Evolutionary conservation across 2,113 vertebrate genomes (phyloP), one percentile per base, ranked within the genome.

Genomic region (Osmerus mordax): DNA sequence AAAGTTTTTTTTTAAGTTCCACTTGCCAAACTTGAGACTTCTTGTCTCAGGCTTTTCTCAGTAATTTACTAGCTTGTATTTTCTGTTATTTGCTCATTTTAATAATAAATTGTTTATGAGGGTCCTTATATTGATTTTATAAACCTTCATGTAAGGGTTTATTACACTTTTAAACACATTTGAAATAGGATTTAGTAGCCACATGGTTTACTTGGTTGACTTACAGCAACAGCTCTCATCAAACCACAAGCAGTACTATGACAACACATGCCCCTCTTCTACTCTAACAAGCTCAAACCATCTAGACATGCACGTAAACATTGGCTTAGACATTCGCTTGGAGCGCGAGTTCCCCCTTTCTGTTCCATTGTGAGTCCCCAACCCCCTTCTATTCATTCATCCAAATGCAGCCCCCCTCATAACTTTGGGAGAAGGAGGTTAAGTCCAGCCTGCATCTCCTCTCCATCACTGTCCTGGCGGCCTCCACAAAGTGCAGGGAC

Each of bases 381-480:
- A 15, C 60, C 58, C 23, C 1, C 1, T 80, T 80, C 87, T 92
- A 91, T 91, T 93, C 90, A 92, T 91, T 88, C 90, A 92, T 89
- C 90, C 87, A 90, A 90, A 89, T 86, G 83, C 76, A 28, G 11
- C 81, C 83, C 86, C 72, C 81, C 72, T 75, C 75, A 61, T 47
- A 47, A 47, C 41, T 47, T 47, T 47, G 90, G 92, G 89, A 88
- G 89, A 87, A 89, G 90, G 90, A 87, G 87, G 87, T 89, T 72
- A 84, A 89, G 89, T 88, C 91, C 88, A 84, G 55, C 4, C 15
- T 16, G 6, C 3, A 72, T 91, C 90, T 93, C 91, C 92, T 90
- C 92, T 95, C 93, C 91, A 94, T 95, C 94, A 94, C 41, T 47
- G 92, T 93, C 93, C 94, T 92, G 84, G 25, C 76, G 72, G 81